phyloP scores from a whole-genome alignment of 92 coral and sea anemone species.

The Epizoanthus ramosus region DNA sequence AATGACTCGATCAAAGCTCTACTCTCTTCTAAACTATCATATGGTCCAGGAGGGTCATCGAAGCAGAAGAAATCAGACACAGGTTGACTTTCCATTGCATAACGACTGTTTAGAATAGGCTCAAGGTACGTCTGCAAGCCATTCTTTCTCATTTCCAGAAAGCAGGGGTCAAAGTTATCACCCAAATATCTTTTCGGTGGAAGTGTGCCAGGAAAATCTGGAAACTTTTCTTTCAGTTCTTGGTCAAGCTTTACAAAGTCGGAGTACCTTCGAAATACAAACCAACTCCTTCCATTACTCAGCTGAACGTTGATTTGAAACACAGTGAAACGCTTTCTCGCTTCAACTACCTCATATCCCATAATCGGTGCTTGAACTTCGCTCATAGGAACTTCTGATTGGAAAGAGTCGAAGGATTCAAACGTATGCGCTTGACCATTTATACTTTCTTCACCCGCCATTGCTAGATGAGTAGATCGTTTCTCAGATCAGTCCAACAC shows the following conservation, averaged over 20 bases:
- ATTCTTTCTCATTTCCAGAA: conserved; percentile 75
- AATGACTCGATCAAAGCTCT: conserved; percentile 82
- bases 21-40: conserved; percentile 85
- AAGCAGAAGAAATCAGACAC: conserved; percentile 79
- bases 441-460: conserved; percentile 46
- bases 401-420: conserved; percentile 53
- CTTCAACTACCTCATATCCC: conserved; percentile 90
- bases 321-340: conserved; percentile 92
- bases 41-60: conserved; percentile 91
- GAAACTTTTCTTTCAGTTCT: conserved; percentile 67
- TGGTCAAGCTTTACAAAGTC: conserved; percentile 85
- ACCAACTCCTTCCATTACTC: conserved; percentile 79
- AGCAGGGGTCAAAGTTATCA: conserved; percentile 78
- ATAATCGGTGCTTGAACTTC: conserved; percentile 88
- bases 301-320: conserved; percentile 84
- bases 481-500: background rate
- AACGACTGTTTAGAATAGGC: conserved; percentile 60
- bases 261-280: conserved; percentile 91
- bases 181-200: conserved; percentile 93
- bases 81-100: conserved; percentile 62
- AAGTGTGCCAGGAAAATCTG: conserved; percentile 65
- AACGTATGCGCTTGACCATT: conserved; percentile 29
- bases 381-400: conserved; percentile 7
- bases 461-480: conserved; percentile 32
- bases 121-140: conserved; percentile 84